phyloP scores from a whole-genome alignment of 2,888 invertebrate genomes.

The Hartigia nigra region DNA sequence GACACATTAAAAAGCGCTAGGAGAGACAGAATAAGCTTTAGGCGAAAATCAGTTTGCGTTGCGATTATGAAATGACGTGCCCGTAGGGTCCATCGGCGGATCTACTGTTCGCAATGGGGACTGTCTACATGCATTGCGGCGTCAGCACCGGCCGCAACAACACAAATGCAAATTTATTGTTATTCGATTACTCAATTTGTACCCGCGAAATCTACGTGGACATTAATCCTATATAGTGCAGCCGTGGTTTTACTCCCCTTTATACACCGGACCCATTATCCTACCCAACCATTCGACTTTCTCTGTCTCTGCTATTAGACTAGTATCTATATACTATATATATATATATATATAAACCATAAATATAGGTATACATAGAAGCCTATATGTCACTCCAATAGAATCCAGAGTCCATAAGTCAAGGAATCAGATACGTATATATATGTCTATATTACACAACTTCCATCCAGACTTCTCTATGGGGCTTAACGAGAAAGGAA shows the following conservation, averaged over 20 bases:
- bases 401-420: background rate
- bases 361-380: background rate
- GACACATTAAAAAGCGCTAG: background rate
- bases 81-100: conserved; percentile 32
- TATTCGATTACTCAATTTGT: conserved; percentile 63
- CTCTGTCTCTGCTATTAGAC: background rate
- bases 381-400: background rate
- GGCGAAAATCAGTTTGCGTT: conserved; percentile 54
- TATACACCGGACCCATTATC: background rate
- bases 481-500: background rate
- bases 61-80: conserved; percentile 60
- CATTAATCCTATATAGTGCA: conserved; percentile 58
- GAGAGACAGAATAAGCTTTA: background rate
- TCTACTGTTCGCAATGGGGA: conserved; percentile 43
- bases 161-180: conserved; percentile 64
- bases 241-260: conserved; percentile 37
- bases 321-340: background rate
- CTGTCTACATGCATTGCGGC: conserved; percentile 56
- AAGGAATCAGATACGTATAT: background rate
- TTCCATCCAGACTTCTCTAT: background rate
- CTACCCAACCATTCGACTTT: background rate
- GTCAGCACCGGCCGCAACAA: conserved; percentile 56
- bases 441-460: background rate
- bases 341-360: background rate
- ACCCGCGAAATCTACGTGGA: conserved; percentile 48